Percentiles rank a stretch among this genome's conserved stretches.
phyloP scores from a whole-genome alignment of 2,797 vertebrate species.

The Alauda arvensis region DNA sequence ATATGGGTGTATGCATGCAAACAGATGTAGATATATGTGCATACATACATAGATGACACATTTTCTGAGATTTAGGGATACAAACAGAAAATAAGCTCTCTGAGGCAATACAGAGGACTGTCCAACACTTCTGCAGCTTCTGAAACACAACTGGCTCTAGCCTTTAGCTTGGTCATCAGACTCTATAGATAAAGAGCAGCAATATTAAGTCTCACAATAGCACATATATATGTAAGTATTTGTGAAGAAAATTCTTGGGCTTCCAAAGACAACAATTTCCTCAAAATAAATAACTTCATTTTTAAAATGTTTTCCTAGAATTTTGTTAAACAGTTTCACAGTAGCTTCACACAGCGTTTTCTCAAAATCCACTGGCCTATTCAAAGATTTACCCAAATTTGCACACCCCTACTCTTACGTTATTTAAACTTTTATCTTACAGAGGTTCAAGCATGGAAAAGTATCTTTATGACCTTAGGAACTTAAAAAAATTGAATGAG shows the following conservation, averaged over 20 bases:
- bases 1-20: rapidly evolving
- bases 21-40: background rate
- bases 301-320: background rate
- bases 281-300: background rate
- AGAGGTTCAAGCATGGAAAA: background rate
- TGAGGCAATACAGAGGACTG: background rate
- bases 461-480: background rate
- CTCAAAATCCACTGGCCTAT: background rate
- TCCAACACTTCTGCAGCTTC: background rate
- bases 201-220: background rate
- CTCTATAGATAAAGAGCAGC: background rate
- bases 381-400: background rate
- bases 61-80: background rate
- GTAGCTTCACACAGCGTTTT: rapidly evolving
- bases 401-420: background rate
- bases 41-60: background rate
- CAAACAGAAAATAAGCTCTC: background rate
- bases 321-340: background rate
- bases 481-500: background rate
- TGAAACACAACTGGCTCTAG: background rate
- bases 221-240: background rate
- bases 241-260: background rate
- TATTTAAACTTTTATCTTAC: background rate
- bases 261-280: background rate
- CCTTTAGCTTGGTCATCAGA: background rate